Base-by-base conservation (phyloP, 2,888 invertebrate genomes). In the Odontocolon sp. region DNA sequence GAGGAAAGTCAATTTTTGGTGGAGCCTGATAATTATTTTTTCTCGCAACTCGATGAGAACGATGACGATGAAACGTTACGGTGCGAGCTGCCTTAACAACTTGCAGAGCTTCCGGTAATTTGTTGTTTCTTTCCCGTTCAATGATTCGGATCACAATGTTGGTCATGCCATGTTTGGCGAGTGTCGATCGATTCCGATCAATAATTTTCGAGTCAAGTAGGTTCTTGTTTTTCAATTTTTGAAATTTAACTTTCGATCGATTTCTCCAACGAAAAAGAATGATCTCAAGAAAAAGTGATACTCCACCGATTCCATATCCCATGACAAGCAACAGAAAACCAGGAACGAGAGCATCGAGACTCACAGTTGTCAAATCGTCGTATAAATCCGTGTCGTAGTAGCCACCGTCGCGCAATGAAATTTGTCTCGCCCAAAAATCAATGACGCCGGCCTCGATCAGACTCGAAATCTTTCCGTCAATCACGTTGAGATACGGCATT, bases 401-500 rank as follows among this genome's bases (percentile, higher is more conserved):
- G 21, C 61, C 26, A 2, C 42, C 16, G 6, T 63, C 36, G 2
- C 14, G 0, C 9, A 63, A n/a, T 11, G 57, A 31, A 1, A 72
- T 59, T 6, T 6, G 40, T 3, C 47, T 18, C 5, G 75, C 72
- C 77, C 85, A 84, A 68, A 75, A 79, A 0, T 72, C 36, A 0
- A 85, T 61, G 2, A 89, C 66, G 2, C 89, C 89, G 11, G 40
- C 50, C 56, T 87, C 83, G 2, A 81, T 76, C 0, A 84, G 45
- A 0, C 45, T 1, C 3, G 69, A 77, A 0, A 89, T 84, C 16
- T 68, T 80, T 0, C 8, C 6, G 61, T 89, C 82, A 14, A 88
- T 71, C 4, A 66, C 47, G 0, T 45, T 38, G 16, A 87, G 59
- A 57, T 83, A 84, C 0, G 88, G 87, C 23, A 87, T 80, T 1